Base-by-base conservation (phyloP, 2,113 vertebrate species). In the Bucco capensis region DNA sequence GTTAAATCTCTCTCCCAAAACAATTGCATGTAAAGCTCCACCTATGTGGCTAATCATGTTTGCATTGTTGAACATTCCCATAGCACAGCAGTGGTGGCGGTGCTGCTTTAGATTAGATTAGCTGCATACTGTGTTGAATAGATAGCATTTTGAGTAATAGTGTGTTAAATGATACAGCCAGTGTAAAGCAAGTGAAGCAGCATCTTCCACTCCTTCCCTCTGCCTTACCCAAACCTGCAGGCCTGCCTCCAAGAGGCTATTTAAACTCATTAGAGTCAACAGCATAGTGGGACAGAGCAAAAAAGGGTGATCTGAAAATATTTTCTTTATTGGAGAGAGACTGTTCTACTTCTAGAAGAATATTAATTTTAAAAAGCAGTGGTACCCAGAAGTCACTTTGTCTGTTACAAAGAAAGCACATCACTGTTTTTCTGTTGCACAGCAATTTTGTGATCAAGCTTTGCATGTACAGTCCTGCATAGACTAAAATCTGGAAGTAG, bases 91-190 rank as follows among this genome's bases (percentile, higher is more conserved):
- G 92, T 90, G 77, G 76, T 89, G 30, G 46, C 9, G 27, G 1
- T 89, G 89, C 86, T 83, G 86, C 92, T 94, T 96, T 96, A 93
- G 94, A 94, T 95, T 95, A 95, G 95, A 96, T 97, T 97, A 97
- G 96, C 94, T 81, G 92, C 95, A 92, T 46, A 94, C 94, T 95
- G 96, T 46, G 95, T 96, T 89, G 90, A 96, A 90, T 85, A 95
- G 96, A 95, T 94, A 95, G 89, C 86, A 33, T 95, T 94, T 94
- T 87, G 84, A 84, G 90, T 86, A 91, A 86, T 56, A 9, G 73
- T 23, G 37, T 97, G 95, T 97, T 95, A 94, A 85, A 92, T 93
- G 85, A 91, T 94, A 94, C 73, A 90, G 90, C 46, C 50, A n/a
- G 53, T 50, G 21, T 16, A 42, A 85, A 95, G 57, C 53, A 60